Evolutionary conservation across 1,140 invertebrate genomes (phyloP), one percentile per base, ranked within the genome.

Genomic region (Hetaerina americana): DNA sequence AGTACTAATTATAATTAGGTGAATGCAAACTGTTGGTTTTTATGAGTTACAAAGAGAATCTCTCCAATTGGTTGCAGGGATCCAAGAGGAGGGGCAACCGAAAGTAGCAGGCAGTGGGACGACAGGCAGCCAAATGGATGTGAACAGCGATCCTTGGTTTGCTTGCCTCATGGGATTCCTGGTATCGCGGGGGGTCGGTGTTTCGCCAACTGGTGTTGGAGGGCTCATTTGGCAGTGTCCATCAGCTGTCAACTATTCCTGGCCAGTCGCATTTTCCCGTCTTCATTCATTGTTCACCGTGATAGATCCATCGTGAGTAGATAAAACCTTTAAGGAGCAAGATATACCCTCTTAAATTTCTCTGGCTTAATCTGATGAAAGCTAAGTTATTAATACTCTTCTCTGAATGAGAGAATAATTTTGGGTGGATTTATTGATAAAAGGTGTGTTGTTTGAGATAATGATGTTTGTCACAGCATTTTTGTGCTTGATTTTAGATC

Each of bases 231-330:
- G 89, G 1, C 82, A 88, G 5, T 98, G 96, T 80, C 92, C 94
- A 0, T 88, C 89, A 26, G 94, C 94, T 0, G 86, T 92, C 0
- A 86, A 89, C 49, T 92, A 96, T 77, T 92, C 95, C 0, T 99
- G 97, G 97, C 94, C 96, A 0, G 93, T 97, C 74, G 90, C 98
- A 5, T 97, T 94, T 81, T 89, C 90, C 0, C 86, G 97, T 73
- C 87, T 99, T 31, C 94, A 93, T 75, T 90, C 92, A 0, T 84
- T 99, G 0, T 97, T 92, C 78, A 89, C 91, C 68, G 91, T 96
- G 72, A 91, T 99, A 15, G 97, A 99, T 85, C 95, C 96, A n/a
- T 93, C 92, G 91, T 93, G 82, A 88, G 88, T 85, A 75, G 70
- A 71, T 70, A 27, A 15, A 18, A 66, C 66, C 18, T 73, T 71